Conservation (phyloP, 1,140 invertebrate genomes). For the Lepidostoma basale region DNA sequence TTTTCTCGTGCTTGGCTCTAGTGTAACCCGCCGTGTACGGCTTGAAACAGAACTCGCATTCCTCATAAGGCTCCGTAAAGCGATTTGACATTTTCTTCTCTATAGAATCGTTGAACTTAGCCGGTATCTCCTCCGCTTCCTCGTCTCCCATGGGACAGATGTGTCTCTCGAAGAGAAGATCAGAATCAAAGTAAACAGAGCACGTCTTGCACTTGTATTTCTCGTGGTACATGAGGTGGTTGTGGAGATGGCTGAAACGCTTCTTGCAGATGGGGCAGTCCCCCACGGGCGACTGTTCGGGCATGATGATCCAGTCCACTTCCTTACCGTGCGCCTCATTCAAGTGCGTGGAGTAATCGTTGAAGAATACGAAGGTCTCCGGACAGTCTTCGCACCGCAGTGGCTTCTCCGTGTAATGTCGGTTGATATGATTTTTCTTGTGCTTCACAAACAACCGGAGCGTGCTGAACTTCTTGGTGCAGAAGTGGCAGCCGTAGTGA, state of each 20-base stretch:
- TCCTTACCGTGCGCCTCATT: slow-evolving; percentile 54
- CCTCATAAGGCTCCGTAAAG: slow-evolving; percentile 49
- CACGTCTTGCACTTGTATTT: slow-evolving; percentile 60
- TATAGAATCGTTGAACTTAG: background rate
- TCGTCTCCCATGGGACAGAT: slow-evolving; percentile 55
- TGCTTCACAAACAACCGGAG: slow-evolving; percentile 54
- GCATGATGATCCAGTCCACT: slow-evolving; percentile 55
- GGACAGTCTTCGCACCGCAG: slow-evolving; percentile 58
- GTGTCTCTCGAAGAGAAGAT: slow-evolving; percentile 53
- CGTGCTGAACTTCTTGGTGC: slow-evolving; percentile 54
- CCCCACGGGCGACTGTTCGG: slow-evolving; percentile 54
- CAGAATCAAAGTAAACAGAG: slow-evolving; percentile 56
- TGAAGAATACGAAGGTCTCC: slow-evolving; percentile 55
- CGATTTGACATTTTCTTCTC: background rate
- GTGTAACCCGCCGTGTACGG: slow-evolving; percentile 52
- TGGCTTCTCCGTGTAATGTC: slow-evolving; percentile 55
- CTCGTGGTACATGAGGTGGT: slow-evolving; percentile 58
- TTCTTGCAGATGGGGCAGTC: slow-evolving; percentile 58
- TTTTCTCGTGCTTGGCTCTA: slow-evolving; percentile 50
- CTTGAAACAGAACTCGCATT: slow-evolving; percentile 60
- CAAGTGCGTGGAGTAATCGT: slow-evolving; percentile 58
- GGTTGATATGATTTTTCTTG: slow-evolving; percentile 54
- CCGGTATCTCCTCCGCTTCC: slow-evolving; percentile 30
- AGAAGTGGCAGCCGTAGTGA: slow-evolving; percentile 57
- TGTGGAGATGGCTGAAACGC: slow-evolving; percentile 55